Conservation (phyloP, 1,140 invertebrate genomes). For the Cydia amplana region DNA sequence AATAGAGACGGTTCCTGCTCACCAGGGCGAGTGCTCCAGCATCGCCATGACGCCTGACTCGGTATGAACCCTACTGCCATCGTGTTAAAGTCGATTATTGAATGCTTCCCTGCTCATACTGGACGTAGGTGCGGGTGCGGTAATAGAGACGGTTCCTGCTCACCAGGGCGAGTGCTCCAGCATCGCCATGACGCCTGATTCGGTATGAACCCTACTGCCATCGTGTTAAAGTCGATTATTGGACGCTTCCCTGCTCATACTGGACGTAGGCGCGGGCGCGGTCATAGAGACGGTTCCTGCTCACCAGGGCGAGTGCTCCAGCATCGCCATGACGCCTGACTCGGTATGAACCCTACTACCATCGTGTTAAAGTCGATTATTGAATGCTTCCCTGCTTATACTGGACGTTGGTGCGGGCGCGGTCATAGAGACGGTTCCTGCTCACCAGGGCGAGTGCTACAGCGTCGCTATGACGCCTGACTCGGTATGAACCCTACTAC, state of each 20-base stretch:
- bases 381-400: no score
- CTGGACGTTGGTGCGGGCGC: constrained; percentile 91
- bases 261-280: constrained; percentile 90
- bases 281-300: constrained; percentile 89
- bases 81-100: neutral
- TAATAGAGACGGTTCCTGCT: constrained; percentile 89
- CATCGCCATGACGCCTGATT: constrained; percentile 87
- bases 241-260: constrained; percentile 84
- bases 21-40: constrained; percentile 88
- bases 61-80: constrained; percentile 72
- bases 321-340: constrained; percentile 87
- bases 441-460: constrained; percentile 89
- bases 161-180: constrained; percentile 89
- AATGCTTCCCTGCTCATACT: no score
- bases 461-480: constrained; percentile 88
- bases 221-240: constrained; percentile 54
- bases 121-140: constrained; percentile 75
- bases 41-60: constrained; percentile 88
- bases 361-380: no score
- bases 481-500: constrained; percentile 77
- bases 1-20: constrained; percentile 89
- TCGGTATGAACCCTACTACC: constrained; percentile 76
- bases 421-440: constrained; percentile 88
- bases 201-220: constrained; percentile 76
- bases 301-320: constrained; percentile 89